These are phyloP conservation scores for Hydrotaea diabolus DNA, from an alignment of 2,888 invertebrate genomes.

Conservation along the genomic window DNA sequence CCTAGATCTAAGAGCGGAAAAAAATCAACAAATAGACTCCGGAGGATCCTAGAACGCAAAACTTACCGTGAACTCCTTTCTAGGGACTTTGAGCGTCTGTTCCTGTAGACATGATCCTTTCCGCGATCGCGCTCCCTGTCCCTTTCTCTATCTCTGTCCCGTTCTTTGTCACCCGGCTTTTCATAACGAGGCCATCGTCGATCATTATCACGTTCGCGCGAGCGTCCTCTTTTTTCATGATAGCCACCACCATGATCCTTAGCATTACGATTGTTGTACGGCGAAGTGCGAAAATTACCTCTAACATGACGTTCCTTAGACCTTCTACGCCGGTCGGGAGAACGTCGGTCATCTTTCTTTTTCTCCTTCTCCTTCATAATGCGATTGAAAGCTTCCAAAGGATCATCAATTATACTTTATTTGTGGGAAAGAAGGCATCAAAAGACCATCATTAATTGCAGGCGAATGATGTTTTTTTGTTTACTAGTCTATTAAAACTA, in stretches of 20 bases:
- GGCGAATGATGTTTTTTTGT: not conserved
- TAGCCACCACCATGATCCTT: slow-evolving; percentile 71
- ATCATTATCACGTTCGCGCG: slow-evolving; percentile 69
- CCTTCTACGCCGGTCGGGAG: slow-evolving; percentile 81
- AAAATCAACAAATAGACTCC: not conserved
- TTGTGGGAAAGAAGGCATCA: not conserved
- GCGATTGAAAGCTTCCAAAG: slow-evolving; percentile 92
- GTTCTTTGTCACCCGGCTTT: slow-evolving; percentile 69
- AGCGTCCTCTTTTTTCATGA: slow-evolving; percentile 67
- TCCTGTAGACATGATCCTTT: slow-evolving; percentile 68
- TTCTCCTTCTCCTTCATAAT: slow-evolving; percentile 91
- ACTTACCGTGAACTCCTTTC: slow-evolving; percentile 71
- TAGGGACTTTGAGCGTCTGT: slow-evolving; percentile 71
- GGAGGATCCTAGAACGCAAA: not conserved
- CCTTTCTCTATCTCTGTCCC: slow-evolving; percentile 61
- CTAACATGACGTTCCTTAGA: slow-evolving; percentile 74
- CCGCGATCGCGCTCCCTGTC: slow-evolving; percentile 58
- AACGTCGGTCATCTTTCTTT: slow-evolving; percentile 81
- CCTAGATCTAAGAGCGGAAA: slow-evolving; percentile 70
- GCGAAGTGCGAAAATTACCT: slow-evolving; percentile 74
- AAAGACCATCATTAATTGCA: not conserved
- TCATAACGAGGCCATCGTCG: slow-evolving; percentile 61
- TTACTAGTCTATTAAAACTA: not conserved
- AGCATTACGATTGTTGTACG: slow-evolving; percentile 68
- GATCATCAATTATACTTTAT: slow-evolving; percentile 88